Evolutionary conservation across 1,140 invertebrate genomes (phyloP).

Genomic region (Ips nitidus): DNA sequence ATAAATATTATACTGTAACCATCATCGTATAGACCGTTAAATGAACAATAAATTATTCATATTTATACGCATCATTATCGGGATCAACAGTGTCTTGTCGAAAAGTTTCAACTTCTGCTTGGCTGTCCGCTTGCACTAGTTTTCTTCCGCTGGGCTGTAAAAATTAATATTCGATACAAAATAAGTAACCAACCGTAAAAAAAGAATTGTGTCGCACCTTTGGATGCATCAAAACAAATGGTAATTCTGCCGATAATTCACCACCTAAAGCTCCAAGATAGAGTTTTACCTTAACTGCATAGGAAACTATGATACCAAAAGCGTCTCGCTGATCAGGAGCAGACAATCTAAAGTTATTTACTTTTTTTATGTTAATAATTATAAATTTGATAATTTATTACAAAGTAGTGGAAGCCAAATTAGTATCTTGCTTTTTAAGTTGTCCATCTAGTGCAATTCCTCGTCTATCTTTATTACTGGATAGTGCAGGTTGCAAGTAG

Average conservation of each 20-base stretch:
- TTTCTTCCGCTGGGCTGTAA: constrained; percentile 59
- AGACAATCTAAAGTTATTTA: constrained; percentile 60
- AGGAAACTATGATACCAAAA: constrained; percentile 88
- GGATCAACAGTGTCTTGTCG: constrained; percentile 58
- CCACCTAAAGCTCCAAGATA: constrained; percentile 92
- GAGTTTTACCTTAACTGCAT: constrained; percentile 92
- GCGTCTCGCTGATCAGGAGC: constrained; percentile 81
- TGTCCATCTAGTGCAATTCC: constrained; percentile 95
- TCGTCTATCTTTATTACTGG: constrained; percentile 81
- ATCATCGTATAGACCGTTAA: no score
- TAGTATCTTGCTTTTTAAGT: constrained; percentile 84
- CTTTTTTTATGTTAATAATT: constrained; percentile 4
- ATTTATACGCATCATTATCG: constrained; percentile 56
- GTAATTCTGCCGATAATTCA: constrained; percentile 92
- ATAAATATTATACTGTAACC: no score
- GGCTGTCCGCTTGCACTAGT: constrained; percentile 62
- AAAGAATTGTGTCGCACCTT: constrained; percentile 60
- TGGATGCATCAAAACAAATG: constrained; percentile 96
- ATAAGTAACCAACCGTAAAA: constrained; percentile 2
- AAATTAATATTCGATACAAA: constrained; percentile 6
- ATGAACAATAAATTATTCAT: constrained; percentile 20
- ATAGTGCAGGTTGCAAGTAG: constrained; percentile 79
- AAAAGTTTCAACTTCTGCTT: constrained; percentile 65
- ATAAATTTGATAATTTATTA: constrained; percentile 54
- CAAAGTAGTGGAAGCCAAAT: constrained; percentile 96